Evolutionary conservation across 2,888 invertebrate genomes (phyloP).

Genomic region (Pyrgus malvae): DNA sequence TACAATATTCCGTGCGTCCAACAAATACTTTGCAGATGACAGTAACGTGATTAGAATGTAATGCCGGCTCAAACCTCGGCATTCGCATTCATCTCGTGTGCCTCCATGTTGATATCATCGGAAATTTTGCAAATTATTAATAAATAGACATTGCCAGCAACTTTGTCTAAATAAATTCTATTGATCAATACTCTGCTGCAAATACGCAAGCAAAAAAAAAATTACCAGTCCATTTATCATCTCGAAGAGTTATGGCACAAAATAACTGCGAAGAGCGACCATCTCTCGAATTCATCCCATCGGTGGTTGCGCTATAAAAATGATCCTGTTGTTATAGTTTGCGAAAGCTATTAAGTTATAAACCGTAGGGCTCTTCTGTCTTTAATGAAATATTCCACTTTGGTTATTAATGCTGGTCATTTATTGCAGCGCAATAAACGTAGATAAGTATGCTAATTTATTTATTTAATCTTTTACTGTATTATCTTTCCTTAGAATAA

Average conservation of each 20-base stretch:
- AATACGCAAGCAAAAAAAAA: no score
- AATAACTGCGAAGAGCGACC: conserved; percentile 54
- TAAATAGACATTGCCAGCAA: neutral
- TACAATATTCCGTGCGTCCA: conserved; percentile 64
- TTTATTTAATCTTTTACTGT: conserved; percentile 24
- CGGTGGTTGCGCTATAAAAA: conserved; percentile 66
- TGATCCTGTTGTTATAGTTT: conserved; percentile 74
- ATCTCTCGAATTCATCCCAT: conserved; percentile 51
- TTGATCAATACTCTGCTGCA: no score
- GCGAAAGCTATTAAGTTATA: conserved; percentile 77
- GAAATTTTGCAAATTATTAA: conserved; percentile 18
- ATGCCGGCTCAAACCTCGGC: conserved; percentile 38
- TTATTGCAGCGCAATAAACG: conserved; percentile 42
- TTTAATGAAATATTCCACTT: conserved; percentile 74
- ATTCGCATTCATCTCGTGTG: conserved; percentile 27
- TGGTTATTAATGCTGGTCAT: conserved; percentile 64
- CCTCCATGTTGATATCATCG: conserved; percentile 14
- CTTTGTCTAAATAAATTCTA: no score
- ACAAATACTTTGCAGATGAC: conserved; percentile 63
- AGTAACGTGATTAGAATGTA: conserved; percentile 59
- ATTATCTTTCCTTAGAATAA: conserved; percentile 24
- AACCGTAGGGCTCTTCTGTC: conserved; percentile 69
- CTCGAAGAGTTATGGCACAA: conserved; percentile 62
- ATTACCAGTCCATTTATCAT: conserved; percentile 58
- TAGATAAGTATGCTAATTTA: conserved; percentile 28